These are phyloP conservation scores for Lymantria monacha DNA, from an alignment of 2,888 invertebrate species.

Conservation along the genomic window DNA sequence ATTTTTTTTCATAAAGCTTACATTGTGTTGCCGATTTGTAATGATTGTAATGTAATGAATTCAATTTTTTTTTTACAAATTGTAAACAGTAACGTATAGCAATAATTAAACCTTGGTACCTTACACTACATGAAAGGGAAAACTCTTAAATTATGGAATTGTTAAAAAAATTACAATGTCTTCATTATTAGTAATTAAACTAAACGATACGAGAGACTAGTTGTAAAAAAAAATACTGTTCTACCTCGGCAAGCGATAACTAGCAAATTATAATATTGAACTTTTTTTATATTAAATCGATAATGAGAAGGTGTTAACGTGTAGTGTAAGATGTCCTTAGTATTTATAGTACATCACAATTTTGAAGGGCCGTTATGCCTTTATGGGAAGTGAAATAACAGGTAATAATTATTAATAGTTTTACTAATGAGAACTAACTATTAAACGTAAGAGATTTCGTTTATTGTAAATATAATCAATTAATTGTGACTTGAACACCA, in stretches of 20 bases:
- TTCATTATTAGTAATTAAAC: slow-evolving; percentile 23
- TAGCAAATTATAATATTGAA: slow-evolving; percentile 22
- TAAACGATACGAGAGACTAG: slow-evolving; percentile 24
- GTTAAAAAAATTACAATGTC: slow-evolving; percentile 15
- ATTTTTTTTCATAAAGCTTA: too few species aligned
- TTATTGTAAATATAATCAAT: slow-evolving; percentile 59
- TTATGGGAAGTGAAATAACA: slow-evolving; percentile 31
- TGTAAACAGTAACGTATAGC: slow-evolving; percentile 33
- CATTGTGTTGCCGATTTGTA: too few species aligned
- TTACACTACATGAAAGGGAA: slow-evolving; percentile 33
- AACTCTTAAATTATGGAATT: slow-evolving; percentile 14
- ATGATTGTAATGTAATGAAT: too few species aligned
- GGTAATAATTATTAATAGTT: slow-evolving; percentile 31
- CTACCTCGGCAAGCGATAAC: slow-evolving; percentile 33
- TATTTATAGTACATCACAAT: slow-evolving; percentile 29
- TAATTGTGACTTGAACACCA: slow-evolving; percentile 47
- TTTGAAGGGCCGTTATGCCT: slow-evolving; percentile 16
- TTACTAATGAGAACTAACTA: slow-evolving; percentile 48
- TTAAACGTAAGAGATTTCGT: slow-evolving; percentile 39
- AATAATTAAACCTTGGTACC: slow-evolving; percentile 31
- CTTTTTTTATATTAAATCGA: slow-evolving; percentile 26
- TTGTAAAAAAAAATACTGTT: slow-evolving; percentile 22
- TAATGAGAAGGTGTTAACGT: slow-evolving; percentile 26
- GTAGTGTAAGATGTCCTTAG: slow-evolving; percentile 31
- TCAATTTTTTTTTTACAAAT: not conserved